Percentiles rank a stretch among this genome's conserved stretches.
Conservation (phyloP, 2,888 invertebrate species). For the Drosophila paracracens region DNA sequence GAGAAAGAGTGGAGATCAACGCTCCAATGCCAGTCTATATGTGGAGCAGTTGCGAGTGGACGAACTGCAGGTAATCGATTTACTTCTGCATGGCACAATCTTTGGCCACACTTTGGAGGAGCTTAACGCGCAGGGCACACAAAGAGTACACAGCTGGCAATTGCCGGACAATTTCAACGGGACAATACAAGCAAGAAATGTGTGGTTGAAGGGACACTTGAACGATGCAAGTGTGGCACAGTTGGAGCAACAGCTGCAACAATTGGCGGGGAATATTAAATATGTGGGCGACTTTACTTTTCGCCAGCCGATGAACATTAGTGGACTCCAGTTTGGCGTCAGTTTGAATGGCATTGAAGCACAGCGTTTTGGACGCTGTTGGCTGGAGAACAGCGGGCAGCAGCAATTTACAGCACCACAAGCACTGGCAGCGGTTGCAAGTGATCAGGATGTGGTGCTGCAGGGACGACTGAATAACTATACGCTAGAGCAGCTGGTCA, state of each 20-base stretch:
- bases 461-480: conserved; percentile 85
- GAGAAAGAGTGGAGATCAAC: conserved; percentile 65
- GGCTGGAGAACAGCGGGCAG: conserved; percentile 82
- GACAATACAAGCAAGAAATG: conserved; percentile 82
- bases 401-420: conserved; percentile 82
- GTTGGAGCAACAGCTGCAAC: conserved; percentile 74
- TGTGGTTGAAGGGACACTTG: conserved; percentile 79
- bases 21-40: conserved; percentile 57
- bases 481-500: conserved; percentile 84
- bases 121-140: conserved; percentile 61
- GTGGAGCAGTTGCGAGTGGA: conserved; percentile 57
- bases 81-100: conserved; percentile 72
- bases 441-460: conserved; percentile 62
- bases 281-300: conserved; percentile 81
- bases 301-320: conserved; percentile 78
- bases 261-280: conserved; percentile 79
- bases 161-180: conserved; percentile 73
- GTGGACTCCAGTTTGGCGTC: conserved; percentile 84
- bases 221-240: conserved; percentile 68
- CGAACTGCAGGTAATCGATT: conserved; percentile 53
- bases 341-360: conserved; percentile 84
- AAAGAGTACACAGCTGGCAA: conserved; percentile 50
- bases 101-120: conserved; percentile 57
- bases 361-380: conserved; percentile 84
- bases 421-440: conserved; percentile 62